Evolutionary conservation across 1,140 invertebrate species (phyloP), one percentile per base, ranked within the genome.

Genomic region (Rhyzopertha dominica): DNA sequence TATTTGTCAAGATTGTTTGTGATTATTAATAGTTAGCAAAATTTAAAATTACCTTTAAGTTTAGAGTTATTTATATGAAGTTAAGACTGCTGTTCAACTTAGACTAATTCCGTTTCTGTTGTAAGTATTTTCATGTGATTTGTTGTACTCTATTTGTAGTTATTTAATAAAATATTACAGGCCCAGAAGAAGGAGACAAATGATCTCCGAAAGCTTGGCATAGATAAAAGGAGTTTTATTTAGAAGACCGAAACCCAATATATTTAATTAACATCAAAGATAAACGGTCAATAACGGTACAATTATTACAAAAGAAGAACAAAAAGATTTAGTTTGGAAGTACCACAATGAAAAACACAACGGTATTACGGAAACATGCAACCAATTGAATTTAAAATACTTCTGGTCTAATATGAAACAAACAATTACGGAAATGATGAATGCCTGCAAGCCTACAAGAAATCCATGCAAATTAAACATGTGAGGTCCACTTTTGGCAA

Each of bases 401-500:
- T 54, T 44, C 31, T 54, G 49, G 52, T 49, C 43, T 0, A 40
- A 51, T 20, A 31, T 51, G 25, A 17, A 20, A 41, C 23, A 26
- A 13, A 22, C 14, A 10, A 49, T 50, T 13, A 20, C 14, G 7
- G 13, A 40, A 7, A 22, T 30, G 3, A 54, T 51, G 7, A 51
- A 49, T 35, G 31, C 43, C 24, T 54, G 44, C 13, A 42, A 54
- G 53, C 37, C n/a, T 48, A n/a, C 29, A 47, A 43, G 48, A 31
- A 14, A 47, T 16, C 48, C 48, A 12, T 47, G 43, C 24, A 47
- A 43, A 29, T 36, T 51, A 7, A n/a, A 31, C 23, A 46, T 26
- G 22, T 26, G 28, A 32, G 34, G 43, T 12, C 43, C 55, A 5
- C 16, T 55, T 8, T 12, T 55, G 8, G 44, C 54, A 7, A 50